A percentile compares a stretch with the other conserved stretches of the same genome.
phyloP scores from a whole-genome alignment of 2,113 vertebrate genomes.

The Tringa solitaria region DNA sequence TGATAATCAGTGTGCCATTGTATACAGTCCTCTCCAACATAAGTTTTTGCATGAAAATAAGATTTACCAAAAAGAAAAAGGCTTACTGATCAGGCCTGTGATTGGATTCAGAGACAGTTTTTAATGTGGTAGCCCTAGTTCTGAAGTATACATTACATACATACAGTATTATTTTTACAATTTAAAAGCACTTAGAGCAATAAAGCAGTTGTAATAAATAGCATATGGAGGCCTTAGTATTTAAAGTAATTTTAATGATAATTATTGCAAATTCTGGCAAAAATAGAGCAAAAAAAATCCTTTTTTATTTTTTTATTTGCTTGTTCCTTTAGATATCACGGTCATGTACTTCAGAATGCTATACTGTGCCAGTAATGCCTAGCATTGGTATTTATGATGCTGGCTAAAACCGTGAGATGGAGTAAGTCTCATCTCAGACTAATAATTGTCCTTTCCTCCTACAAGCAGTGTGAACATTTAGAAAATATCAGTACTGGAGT shows the following conservation, averaged over 20 bases:
- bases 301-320: background rate
- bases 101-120: background rate
- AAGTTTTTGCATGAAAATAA: background rate
- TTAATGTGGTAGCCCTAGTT: background rate
- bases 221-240: background rate
- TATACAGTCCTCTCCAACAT: background rate
- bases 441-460: background rate
- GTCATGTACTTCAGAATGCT: background rate
- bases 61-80: background rate
- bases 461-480: fast-evolving
- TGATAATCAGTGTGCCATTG: background rate
- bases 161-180: too few relatives aligned
- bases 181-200: background rate
- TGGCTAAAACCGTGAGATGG: background rate
- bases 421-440: background rate
- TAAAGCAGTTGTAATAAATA: background rate
- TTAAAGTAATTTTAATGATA: background rate
- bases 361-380: background rate
- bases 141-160: background rate
- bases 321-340: background rate
- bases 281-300: background rate
- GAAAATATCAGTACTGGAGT: background rate
- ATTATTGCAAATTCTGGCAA: background rate
- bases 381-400: background rate
- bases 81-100: background rate